A percentile compares a stretch with the other conserved stretches of the same genome.
phyloP scores from a whole-genome alignment of 2,888 invertebrate species.

The Cheilosia scutellata region DNA sequence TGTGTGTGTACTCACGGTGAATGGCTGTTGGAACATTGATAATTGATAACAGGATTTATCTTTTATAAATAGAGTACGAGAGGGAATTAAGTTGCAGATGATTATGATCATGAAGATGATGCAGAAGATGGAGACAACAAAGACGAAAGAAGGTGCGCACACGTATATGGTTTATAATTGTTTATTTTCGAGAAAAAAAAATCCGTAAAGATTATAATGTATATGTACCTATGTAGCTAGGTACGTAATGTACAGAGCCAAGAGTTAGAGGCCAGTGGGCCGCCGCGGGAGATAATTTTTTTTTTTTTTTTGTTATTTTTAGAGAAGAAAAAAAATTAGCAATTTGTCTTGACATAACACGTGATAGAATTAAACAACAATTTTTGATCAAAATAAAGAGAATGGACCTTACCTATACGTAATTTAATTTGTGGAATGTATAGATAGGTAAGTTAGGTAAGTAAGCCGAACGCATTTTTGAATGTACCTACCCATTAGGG shows the following conservation, averaged over 20 bases:
- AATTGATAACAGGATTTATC: conserved; percentile 75
- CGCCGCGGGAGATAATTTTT: conserved; percentile 1
- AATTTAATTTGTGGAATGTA: too few relatives aligned
- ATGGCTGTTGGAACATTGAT: conserved; percentile 71
- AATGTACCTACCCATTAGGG: too few relatives aligned
- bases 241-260: neutral
- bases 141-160: conserved; percentile 22
- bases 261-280: neutral
- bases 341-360: conserved; percentile 26
- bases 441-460: too few relatives aligned
- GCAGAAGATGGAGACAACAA: conserved; percentile 2
- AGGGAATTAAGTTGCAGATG: conserved; percentile 35
- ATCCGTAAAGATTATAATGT: neutral
- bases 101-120: conserved; percentile 34
- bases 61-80: conserved; percentile 52
- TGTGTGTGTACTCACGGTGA: conserved; percentile 51
- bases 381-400: too few relatives aligned
- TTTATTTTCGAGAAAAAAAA: conserved; percentile 30
- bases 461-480: too few relatives aligned
- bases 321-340: conserved; percentile 11
- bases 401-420: too few relatives aligned
- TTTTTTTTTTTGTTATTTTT: conserved; percentile 11
- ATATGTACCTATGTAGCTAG: neutral
- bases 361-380: neutral
- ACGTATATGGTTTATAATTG: conserved; percentile 29